Evolutionary conservation across 1,140 invertebrate genomes (phyloP), one percentile per base, ranked within the genome.

Genomic region (Zaprionus gabonicus): DNA sequence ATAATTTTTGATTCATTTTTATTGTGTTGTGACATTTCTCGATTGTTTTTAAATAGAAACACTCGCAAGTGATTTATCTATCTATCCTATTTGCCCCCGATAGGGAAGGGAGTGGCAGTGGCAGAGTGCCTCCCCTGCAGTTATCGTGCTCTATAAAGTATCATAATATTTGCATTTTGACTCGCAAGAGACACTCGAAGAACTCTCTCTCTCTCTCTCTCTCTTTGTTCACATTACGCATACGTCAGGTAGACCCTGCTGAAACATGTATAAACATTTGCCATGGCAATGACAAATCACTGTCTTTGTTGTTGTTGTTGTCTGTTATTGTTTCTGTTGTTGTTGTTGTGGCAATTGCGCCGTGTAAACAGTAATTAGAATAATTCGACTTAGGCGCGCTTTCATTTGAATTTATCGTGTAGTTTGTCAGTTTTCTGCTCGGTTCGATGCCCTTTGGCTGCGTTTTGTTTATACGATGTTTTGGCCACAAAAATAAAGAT

Each of bases 1-100:
- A 88, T 87, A 84, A 90, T 90, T 90, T 90, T 90, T 88, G 85
- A 88, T 88, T 88, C 84, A 88, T 90, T 88, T 88, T 88, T 84
- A 90, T 88, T 83, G 80, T 75, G 85, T 88, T 90, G 84, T 87
- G 85, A 84, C 81, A 88, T 75, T 84, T 69, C 84, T 83, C 78
- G 85, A 81, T 67, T 66, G 41, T 73, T 71, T 79, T 69, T 62
- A 87, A 83, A 82, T 83, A 78, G 68, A 82, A 76, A 17, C 41
- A n/a, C 7, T 76, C 58, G 56, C 60, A 64, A 75, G 71, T 88
- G 83, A 86, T 88, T 83, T 86, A 86, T 86, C 55, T 28, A 28
- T 34, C 72, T 85, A 84, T 85, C 69, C 81, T 81, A 60, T 85
- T 81, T 81, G 81, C 69, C 64, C 38, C 59, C 28, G 28, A 31